Evolutionary conservation across 2,888 invertebrate species (phyloP), one percentile per base, ranked within the genome.

Genomic region (Stenotaenia linearis): DNA sequence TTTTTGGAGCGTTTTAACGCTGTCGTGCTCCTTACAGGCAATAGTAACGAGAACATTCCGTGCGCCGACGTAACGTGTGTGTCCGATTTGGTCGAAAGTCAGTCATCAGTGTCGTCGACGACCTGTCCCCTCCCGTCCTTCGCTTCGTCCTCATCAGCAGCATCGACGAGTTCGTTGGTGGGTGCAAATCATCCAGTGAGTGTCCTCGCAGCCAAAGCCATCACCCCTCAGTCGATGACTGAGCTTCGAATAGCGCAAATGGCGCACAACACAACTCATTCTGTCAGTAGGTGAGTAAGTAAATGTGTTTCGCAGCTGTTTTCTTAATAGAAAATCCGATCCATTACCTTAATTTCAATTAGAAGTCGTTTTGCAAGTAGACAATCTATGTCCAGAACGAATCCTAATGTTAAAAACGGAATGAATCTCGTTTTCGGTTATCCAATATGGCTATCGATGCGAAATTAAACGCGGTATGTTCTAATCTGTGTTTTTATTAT

Each of bases 221-320:
- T 76, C 35, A 61, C 80, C 12, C 77, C 79, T 35, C 80, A 79
- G 74, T 75, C 80, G 56, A 35, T 37, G 2, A 77, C 75, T 23
- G 80, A 80, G 30, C 50, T 79, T 15, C 79, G 78, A 75, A 28
- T 79, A 18, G 77, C 77, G 40, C 80, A 80, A 37, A 75, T 61
- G 23, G 79, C 78, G 45, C 78, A 78, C 28, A 78, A 50, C 45
- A 56, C 6, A n/a, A 78, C 23, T 78, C 78, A 78, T 78, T 78
- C 78, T 25, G 45, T 25, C 28, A 78, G 28, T 78, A 78, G 78
- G 78, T 78, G 45, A 78, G 78, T 1, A 78, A 30, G 3, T 45
- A 37, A 37, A 12, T 4, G 18, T 1, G n/a, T n/a, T n/a, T n/a
- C n/a, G n/a, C n/a, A n/a, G n/a, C n/a, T n/a, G n/a, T n/a, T n/a